phyloP scores from a whole-genome alignment of 1,140 invertebrate genomes.

The Caenorhabditis briggsae region DNA sequence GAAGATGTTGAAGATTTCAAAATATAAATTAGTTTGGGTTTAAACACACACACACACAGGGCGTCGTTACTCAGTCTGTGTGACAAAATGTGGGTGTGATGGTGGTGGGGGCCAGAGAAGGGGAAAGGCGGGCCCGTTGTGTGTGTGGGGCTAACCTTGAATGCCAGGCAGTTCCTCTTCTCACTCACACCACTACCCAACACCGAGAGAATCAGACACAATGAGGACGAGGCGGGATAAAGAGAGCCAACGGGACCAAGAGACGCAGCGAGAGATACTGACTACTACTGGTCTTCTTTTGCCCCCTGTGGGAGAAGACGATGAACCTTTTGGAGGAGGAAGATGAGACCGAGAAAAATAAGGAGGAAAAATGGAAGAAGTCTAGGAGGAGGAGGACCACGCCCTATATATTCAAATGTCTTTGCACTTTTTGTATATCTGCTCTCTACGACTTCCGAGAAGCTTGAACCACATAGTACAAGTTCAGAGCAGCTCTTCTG shows the following conservation, averaged over 20 bases:
- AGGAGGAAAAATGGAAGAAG: slow-evolving; percentile 2
- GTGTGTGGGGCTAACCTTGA: slow-evolving; percentile 48
- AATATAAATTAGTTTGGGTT: slow-evolving; percentile 27
- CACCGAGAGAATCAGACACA: slow-evolving; percentile 51
- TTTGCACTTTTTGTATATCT: slow-evolving; percentile 26
- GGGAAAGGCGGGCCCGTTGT: slow-evolving; percentile 3
- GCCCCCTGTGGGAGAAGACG: not conserved
- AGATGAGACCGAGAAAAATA: slow-evolving; percentile 16
- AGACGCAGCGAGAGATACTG: slow-evolving; percentile 21
- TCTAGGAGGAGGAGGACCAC: not conserved
- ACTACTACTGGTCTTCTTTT: slow-evolving; percentile 32
- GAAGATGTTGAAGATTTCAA: slow-evolving; percentile 30
- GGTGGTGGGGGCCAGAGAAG: not conserved
- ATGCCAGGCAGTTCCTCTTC: slow-evolving; percentile 51
- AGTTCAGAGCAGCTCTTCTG: slow-evolving; percentile 33
- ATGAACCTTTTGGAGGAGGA: slow-evolving; percentile 39
- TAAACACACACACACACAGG: not conserved
- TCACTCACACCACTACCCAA: slow-evolving; percentile 23
- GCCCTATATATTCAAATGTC: slow-evolving; percentile 38
- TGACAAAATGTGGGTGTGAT: slow-evolving; percentile 51
- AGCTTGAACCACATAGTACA: slow-evolving; percentile 29
- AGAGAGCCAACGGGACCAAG: not conserved
- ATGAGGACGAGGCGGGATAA: not conserved
- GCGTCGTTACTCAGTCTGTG: slow-evolving; percentile 11
- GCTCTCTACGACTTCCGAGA: not conserved